These are phyloP conservation scores for Eupithecia vulgata DNA, from an alignment of 2,888 invertebrate genomes.

Conservation along the genomic window DNA sequence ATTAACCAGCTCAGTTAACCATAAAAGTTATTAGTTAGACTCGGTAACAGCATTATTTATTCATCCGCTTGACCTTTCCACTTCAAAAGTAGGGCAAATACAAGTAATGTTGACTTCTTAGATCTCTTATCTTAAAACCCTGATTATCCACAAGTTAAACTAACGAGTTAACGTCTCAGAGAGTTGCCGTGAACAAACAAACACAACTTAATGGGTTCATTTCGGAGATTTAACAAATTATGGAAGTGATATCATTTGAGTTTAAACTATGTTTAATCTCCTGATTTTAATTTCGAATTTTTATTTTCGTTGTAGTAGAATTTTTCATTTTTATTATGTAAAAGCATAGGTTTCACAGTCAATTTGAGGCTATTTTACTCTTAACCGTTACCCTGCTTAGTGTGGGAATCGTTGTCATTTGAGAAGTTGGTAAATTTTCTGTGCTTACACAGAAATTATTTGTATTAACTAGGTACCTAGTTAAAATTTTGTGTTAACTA, in stretches of 20 bases:
- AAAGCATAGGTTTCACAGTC: too few relatives aligned
- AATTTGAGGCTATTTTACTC: too few relatives aligned
- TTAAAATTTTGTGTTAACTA: too few relatives aligned
- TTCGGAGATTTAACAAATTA: slow-evolving; percentile 13
- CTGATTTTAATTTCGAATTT: too few relatives aligned
- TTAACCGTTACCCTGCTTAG: too few relatives aligned
- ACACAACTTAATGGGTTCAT: slow-evolving; percentile 63
- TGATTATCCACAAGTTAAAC: slow-evolving; percentile 62
- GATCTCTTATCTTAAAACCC: slow-evolving; percentile 47
- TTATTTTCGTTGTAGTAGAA: too few relatives aligned
- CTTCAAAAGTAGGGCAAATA: slow-evolving; percentile 26
- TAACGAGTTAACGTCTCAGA: slow-evolving; percentile 61
- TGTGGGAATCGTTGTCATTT: too few relatives aligned
- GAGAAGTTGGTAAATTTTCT: too few relatives aligned
- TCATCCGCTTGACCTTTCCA: slow-evolving; percentile 19
- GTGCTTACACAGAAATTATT: too few relatives aligned
- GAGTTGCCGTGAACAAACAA: slow-evolving; percentile 63
- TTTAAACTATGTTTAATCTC: too few relatives aligned
- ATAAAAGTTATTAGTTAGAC: neutral
- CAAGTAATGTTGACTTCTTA: slow-evolving; percentile 26
- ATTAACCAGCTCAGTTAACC: neutral
- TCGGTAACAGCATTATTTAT: neutral
- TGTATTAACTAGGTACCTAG: too few relatives aligned
- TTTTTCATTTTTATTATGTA: too few relatives aligned
- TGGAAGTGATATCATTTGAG: slow-evolving; percentile 17